Base-by-base conservation (phyloP, 2,797 vertebrate species). In the Heteromormyrus szaboi region DNA sequence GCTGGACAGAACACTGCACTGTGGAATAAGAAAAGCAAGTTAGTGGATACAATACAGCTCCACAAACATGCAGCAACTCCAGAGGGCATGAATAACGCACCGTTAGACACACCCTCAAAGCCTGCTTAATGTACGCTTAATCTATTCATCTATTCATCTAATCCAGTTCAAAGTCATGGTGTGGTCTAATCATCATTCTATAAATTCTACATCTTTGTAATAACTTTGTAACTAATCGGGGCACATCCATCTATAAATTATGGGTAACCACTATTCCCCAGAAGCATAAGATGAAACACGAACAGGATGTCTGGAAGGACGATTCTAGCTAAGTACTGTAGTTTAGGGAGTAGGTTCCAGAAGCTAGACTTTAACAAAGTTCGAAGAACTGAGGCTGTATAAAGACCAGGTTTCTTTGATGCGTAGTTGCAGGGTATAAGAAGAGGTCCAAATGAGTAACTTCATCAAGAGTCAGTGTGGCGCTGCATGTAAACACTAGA, bases 191-290 rank as follows among this genome's bases (percentile, higher is more conserved):
- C 65, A 37, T 17, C 19, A 46, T 79, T 41, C 72, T 79, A 79
- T 79, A 79, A 79, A 79, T 46, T 79, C 65, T 79, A 79, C 72
- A 79, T 79, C 72, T 79, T 79, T 79, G 2, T 46, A 79, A 46
- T 46, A 46, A n/a, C 72, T 79, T 79, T 79, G 37, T 79, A 44
- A n/a, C 72, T 79, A 79, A 79, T 79, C 72, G 46, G 72, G 37
- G 72, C 37, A 46, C 37, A 79, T 79, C 72, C 37, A 79, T 44
- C 37, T 79, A 79, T 79, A 79, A 79, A 79, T 79, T 79, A 79
- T 46, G 72, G 72, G 14, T 46, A 79, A 79, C 72, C 72, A 79
- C 41, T 79, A 79, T 41, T 41, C 37, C 72, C 72, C 37, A 79
- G 72, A 79, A 8, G 17, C 41, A 44, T 41, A 79, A 41, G 41